A percentile compares a stretch with the other conserved stretches of the same genome.
Evolutionary conservation across 2,797 vertebrate species (phyloP).

Genomic region (Merluccius polli): DNA sequence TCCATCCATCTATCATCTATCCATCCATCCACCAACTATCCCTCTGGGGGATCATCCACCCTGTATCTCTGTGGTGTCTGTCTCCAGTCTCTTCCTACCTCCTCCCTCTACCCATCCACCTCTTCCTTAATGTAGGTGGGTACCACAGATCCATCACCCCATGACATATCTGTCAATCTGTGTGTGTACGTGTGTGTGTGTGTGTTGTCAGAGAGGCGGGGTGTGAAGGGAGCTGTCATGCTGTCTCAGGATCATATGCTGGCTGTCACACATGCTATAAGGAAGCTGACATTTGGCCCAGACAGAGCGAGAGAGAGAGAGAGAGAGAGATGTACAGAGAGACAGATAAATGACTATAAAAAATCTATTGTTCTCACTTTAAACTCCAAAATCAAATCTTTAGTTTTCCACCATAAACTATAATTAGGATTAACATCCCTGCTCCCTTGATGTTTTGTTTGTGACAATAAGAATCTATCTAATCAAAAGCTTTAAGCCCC

Average conservation of each 20-base stretch:
- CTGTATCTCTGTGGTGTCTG: neutral
- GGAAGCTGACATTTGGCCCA: slow-evolving; percentile 48
- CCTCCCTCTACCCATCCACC: neutral
- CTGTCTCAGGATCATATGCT: slow-evolving; percentile 76
- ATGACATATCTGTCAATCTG: slow-evolving; percentile 57
- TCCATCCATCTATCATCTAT: neutral
- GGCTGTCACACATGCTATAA: slow-evolving; percentile 64
- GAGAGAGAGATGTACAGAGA: neutral
- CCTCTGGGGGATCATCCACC: neutral
- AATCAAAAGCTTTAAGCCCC: too few relatives aligned
- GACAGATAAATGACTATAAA: neutral
- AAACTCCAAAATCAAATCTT: neutral
- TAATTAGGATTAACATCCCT: too few relatives aligned
- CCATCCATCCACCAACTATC: slow-evolving; percentile 40
- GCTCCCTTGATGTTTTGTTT: neutral
- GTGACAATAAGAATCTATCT: neutral
- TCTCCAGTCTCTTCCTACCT: neutral
- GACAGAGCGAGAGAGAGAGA: neutral
- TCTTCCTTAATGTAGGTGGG: slow-evolving; percentile 34
- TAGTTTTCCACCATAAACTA: too few relatives aligned
- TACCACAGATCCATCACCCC: slow-evolving; percentile 42
- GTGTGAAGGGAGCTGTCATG: slow-evolving; percentile 65
- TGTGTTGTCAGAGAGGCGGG: slow-evolving; percentile 24
- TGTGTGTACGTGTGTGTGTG: slow-evolving; percentile 8
- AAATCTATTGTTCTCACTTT: neutral